phyloP scores from a whole-genome alignment of 2,113 vertebrate species.

The Mellivora capensis region DNA sequence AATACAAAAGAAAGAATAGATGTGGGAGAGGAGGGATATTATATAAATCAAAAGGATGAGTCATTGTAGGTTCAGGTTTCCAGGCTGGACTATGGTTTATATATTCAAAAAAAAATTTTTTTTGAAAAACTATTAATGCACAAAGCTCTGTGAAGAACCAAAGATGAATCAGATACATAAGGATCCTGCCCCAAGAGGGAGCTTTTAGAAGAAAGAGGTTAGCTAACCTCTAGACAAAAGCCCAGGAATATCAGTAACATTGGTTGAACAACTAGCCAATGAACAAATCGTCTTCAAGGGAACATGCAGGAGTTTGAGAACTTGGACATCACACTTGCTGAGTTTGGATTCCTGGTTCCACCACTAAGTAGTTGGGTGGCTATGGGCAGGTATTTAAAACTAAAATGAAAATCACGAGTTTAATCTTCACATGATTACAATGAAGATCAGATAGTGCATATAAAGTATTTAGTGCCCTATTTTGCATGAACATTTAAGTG shows the following conservation, averaged over 20 bases:
- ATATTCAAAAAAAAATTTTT: neutral
- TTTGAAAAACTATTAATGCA: neutral
- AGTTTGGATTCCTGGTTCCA: neutral
- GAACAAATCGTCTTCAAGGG: neutral
- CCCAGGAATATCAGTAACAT: neutral
- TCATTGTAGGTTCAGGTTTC: neutral
- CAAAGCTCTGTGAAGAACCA: neutral
- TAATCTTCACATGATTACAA: neutral
- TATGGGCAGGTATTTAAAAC: neutral
- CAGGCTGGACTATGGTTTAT: neutral
- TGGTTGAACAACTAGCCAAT: neutral
- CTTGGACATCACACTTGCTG: neutral
- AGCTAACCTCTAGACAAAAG: neutral
- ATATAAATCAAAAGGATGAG: constrained; percentile 50
- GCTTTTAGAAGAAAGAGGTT: neutral
- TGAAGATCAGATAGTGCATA: neutral
- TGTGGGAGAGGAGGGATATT: neutral
- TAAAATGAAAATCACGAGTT: neutral
- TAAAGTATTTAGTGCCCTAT: neutral
- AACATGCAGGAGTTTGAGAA: neutral
- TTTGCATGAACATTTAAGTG: neutral
- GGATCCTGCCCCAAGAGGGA: neutral
- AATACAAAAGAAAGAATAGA: constrained; percentile 21
- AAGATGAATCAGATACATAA: neutral
- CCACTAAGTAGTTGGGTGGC: neutral